phyloP scores from a whole-genome alignment of 2,888 invertebrate genomes.

The Sinhomidia bicolor region DNA sequence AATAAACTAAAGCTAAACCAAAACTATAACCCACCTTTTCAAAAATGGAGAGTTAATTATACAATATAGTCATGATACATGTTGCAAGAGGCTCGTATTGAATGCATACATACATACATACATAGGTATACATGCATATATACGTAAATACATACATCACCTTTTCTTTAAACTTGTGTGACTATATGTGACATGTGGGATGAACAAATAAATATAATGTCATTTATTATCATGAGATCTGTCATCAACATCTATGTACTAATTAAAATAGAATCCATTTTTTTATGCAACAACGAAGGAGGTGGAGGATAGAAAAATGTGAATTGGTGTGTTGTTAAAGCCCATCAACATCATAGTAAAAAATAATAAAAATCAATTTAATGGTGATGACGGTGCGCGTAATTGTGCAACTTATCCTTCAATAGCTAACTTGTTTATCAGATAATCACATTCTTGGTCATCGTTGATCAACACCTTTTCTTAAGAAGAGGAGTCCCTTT shows the following conservation, averaged over 20 bases:
- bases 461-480: not conserved
- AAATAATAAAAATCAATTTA: not conserved
- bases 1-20: too few relatives aligned
- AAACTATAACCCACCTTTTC: too few relatives aligned
- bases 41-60: too few relatives aligned
- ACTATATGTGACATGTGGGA: not conserved
- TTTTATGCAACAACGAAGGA: not conserved
- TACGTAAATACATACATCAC: too few relatives aligned
- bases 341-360: not conserved
- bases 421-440: not conserved
- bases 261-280: not conserved
- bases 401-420: not conserved
- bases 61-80: too few relatives aligned
- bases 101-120: too few relatives aligned
- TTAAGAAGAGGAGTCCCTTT: not conserved
- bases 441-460: not conserved
- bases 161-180: too few relatives aligned
- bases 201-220: not conserved
- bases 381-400: not conserved
- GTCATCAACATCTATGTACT: not conserved
- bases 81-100: too few relatives aligned
- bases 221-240: not conserved
- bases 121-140: too few relatives aligned
- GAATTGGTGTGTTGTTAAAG: not conserved
- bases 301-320: conserved; percentile 1